Evolutionary conservation across 2,113 vertebrate species (phyloP).

Genomic region (Tichodroma muraria): DNA sequence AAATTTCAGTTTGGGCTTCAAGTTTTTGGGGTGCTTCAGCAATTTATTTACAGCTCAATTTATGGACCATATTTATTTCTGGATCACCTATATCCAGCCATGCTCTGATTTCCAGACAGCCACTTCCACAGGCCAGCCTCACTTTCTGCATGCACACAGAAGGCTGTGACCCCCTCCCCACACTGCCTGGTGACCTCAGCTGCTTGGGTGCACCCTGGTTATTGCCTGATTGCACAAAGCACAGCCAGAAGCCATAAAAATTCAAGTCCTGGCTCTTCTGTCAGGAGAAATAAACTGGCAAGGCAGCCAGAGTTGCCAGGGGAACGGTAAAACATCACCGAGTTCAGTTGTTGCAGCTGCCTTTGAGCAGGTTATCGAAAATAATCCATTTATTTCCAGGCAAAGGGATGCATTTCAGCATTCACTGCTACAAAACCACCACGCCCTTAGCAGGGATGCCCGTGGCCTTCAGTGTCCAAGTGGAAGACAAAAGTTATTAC

Average conservation of each 20-base stretch:
- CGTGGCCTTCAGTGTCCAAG: constrained; percentile 37
- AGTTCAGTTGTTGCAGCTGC: background rate
- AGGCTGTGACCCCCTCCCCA: background rate
- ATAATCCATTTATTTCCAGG: background rate
- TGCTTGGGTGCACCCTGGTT: background rate
- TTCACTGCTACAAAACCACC: constrained; percentile 44
- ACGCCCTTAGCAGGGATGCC: background rate
- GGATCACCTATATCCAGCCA: background rate
- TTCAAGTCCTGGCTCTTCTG: background rate
- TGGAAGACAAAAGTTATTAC: background rate
- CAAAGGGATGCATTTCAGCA: constrained; percentile 44
- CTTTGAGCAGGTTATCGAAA: background rate
- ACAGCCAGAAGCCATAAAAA: background rate
- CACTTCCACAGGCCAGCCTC: background rate
- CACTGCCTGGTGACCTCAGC: background rate
- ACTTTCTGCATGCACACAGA: background rate
- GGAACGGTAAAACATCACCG: too few relatives aligned
- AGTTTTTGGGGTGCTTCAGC: background rate
- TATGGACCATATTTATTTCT: background rate
- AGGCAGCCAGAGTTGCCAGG: background rate
- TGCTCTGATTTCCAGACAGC: background rate
- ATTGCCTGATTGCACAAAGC: background rate
- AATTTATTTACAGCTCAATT: background rate
- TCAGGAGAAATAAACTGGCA: background rate
- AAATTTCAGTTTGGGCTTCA: background rate